These are phyloP conservation scores for Hoplodrina ambigua DNA, from an alignment of 2,888 invertebrate species.

Conservation along the genomic window DNA sequence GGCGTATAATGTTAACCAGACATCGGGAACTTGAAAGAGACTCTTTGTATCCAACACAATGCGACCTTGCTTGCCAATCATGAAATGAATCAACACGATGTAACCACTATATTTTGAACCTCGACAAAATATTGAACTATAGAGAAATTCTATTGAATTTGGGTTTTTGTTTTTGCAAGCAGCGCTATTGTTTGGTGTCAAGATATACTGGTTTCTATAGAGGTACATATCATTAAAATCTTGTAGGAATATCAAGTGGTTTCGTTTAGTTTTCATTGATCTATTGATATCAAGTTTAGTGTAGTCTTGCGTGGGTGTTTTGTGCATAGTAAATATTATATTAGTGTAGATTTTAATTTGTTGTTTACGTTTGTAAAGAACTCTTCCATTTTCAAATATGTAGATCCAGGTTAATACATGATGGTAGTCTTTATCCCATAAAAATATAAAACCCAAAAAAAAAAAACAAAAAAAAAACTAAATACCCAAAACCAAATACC, in stretches of 20 bases:
- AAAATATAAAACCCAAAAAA: too few relatives aligned
- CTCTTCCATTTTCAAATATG: too few relatives aligned
- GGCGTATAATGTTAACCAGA: constrained; percentile 52
- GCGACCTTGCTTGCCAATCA: constrained; percentile 59
- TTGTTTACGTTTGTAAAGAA: too few relatives aligned
- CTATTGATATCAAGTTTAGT: constrained; percentile 13
- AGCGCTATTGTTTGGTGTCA: constrained; percentile 12
- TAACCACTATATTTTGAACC: constrained; percentile 14
- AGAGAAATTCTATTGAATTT: constrained; percentile 3
- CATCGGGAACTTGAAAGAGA: constrained; percentile 44
- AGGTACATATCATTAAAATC: constrained; percentile 23
- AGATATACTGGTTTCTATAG: constrained; percentile 8
- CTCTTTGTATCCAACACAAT: constrained; percentile 51
- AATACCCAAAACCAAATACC: too few relatives aligned
- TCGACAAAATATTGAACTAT: neutral
- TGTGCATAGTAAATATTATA: neutral
- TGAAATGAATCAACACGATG: constrained; percentile 26
- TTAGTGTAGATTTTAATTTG: too few relatives aligned
- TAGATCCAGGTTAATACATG: too few relatives aligned
- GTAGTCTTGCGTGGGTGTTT: neutral
- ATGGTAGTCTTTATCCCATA: too few relatives aligned
- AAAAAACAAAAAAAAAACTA: too few relatives aligned
- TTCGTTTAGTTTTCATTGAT: constrained; percentile 22
- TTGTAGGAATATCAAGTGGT: constrained; percentile 26
- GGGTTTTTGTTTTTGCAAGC: constrained; percentile 10